Evolutionary conservation across 2,888 invertebrate species (phyloP).

Genomic region (Drosophila neonasuta): DNA sequence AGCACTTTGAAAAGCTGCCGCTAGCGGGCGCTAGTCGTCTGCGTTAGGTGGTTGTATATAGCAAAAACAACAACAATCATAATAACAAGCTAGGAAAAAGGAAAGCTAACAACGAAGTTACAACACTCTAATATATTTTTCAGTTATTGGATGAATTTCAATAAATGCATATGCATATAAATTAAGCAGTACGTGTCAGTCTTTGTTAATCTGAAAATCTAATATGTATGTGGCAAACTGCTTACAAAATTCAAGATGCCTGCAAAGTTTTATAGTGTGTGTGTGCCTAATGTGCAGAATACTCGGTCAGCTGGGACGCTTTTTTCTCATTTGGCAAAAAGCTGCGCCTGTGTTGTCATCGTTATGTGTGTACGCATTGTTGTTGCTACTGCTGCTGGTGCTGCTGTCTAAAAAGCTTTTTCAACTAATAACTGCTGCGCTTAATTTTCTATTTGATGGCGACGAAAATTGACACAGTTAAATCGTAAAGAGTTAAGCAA

Average conservation of each 20-base stretch:
- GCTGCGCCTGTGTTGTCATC: constrained; percentile 56
- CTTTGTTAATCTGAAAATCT: background rate
- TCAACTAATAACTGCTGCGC: constrained; percentile 47
- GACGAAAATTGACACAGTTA: constrained; percentile 49
- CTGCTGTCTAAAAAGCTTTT: constrained; percentile 44
- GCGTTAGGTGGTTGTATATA: constrained; percentile 17
- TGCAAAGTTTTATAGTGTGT: too few relatives aligned
- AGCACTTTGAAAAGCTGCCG: constrained; percentile 10
- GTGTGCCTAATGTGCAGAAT: constrained; percentile 15
- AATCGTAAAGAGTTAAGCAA: constrained; percentile 3
- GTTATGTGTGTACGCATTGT: constrained; percentile 58
- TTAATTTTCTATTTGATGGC: constrained; percentile 41
- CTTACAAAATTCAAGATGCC: background rate
- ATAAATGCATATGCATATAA: background rate
- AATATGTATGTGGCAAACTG: background rate
- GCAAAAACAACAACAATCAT: constrained; percentile 1
- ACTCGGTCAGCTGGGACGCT: constrained; percentile 53
- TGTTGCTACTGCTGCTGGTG: constrained; percentile 35
- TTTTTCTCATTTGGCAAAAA: constrained; percentile 44
- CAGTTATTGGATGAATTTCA: background rate
- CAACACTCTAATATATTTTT: constrained; percentile 6
- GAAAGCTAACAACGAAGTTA: background rate
- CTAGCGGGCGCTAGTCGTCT: constrained; percentile 22
- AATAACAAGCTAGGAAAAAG: constrained; percentile 10
- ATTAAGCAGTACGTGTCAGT: background rate